Base-by-base conservation (phyloP, 1,140 invertebrate species). In the Megalonaias nervosa region DNA sequence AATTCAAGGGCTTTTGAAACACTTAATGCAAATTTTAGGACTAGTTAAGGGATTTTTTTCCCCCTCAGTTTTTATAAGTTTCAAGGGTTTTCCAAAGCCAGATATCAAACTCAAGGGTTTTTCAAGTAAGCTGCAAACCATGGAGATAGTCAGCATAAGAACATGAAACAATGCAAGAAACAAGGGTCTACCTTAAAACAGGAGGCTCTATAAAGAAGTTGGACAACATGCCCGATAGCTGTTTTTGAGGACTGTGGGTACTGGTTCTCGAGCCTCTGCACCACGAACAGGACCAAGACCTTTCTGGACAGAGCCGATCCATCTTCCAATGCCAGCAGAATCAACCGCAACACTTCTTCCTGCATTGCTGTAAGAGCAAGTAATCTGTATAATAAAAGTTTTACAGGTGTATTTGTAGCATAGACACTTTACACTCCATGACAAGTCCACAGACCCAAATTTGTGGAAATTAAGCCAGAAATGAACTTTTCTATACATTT, bases 231-330 rank as follows among this genome's bases (percentile, higher is more conserved):
- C 4, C 98, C 98, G 87, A 99, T 98, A 87, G 96, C 98, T 13
- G 98, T 99, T 92, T 99, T 99, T 11, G 97, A 99, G 65, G 98
- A 97, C 92, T 99, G 98, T 9, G 98, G 97, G 92, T 98, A 99
- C 90, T 98, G 96, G 59, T 96, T 95, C 89, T 97, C 95, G 74
- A 99, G 92, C 86, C 97, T 93, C 92, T 99, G 97, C 60, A 99
- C 98, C 62, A 99, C 97, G 93, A 99, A 99, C 95, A 99, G 97
- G 61, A 99, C 98, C 80, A 99, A 92, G 38, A 99, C 98, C 92
- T 99, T 99, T 75, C 98, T 93, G 0, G 97, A 99, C 76, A 99
- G 92, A n/a, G 97, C 96, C 9, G 97, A 97, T 11, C 98, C 98
- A 92, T 99, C 97, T 91, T 98, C 97, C 56, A 99, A 91, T 3